These are phyloP conservation scores for Mionectes olivaceus DNA, from an alignment of 2,797 vertebrate genomes.

Conservation along the genomic window DNA sequence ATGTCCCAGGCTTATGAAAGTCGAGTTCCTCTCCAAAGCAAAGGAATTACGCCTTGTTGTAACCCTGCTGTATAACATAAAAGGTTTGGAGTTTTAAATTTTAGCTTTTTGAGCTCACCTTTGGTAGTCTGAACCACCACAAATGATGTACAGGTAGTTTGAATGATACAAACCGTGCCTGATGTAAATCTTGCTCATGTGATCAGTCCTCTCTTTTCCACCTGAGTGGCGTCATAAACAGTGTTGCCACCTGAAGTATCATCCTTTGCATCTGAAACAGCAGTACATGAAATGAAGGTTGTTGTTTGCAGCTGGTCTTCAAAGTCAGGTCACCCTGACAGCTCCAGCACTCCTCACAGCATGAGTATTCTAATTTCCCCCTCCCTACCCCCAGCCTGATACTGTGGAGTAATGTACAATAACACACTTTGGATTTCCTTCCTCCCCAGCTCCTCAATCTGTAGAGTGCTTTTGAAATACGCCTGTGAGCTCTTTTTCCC, in stretches of 20 bases:
- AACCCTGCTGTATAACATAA: not conserved
- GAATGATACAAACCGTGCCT: not conserved
- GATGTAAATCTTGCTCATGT: not conserved
- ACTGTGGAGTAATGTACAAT: not conserved
- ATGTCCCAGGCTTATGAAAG: not conserved
- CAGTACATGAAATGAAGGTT: not conserved
- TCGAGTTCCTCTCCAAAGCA: not conserved
- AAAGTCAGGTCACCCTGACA: not conserved
- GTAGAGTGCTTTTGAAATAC: not conserved
- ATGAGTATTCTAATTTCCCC: not conserved
- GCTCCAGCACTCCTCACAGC: not conserved
- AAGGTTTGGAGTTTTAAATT: not conserved
- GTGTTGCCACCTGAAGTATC: not conserved
- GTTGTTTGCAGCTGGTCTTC: not conserved
- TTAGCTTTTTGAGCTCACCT: not conserved
- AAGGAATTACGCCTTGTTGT: not conserved
- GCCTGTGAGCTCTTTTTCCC: not conserved
- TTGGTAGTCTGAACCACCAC: not conserved
- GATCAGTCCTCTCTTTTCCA: not conserved
- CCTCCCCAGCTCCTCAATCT: not conserved
- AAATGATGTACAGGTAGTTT: not conserved
- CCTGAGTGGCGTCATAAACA: not conserved
- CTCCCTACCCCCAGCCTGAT: not conserved
- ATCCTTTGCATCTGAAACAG: not conserved
- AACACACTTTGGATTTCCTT: not conserved